Base-by-base conservation (phyloP, 1,140 invertebrate species). In the Neodiprion fabricii region DNA sequence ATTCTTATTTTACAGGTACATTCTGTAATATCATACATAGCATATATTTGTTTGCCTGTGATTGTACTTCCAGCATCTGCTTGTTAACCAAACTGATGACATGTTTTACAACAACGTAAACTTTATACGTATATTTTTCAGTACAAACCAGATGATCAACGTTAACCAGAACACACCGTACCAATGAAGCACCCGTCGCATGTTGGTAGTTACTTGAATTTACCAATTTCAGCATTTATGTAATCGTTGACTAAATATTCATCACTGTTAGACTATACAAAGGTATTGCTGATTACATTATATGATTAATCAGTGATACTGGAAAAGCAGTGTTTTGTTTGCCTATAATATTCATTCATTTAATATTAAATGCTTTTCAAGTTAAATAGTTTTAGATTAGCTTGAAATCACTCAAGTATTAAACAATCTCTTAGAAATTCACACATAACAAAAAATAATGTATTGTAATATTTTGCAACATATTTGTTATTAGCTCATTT, bases 91-190 rank as follows among this genome's bases (percentile, higher is more conserved):
- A 61, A 4, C 3, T 14, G 4, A 5, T 61, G 11, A 61, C 1
- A 40, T 21, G 17, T 40, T 40, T 5, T 40, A 40, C 53, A 9
- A 61, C 11, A 3, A 9, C n/a, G 53, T 14, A 61, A 61, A 61
- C n/a, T 17, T 17, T 61, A 61, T 14, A 61, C 1, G 0, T 61
- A 12, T 61, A 17, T 80, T 76, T 92, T 91, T 75, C 89, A 94
- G 94, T 83, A 94, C 92, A 74, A 93, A 91, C 77, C 94, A 95
- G 86, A 94, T 95, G 92, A 94, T 95, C 77, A 95, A 94, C 85
- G 94, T 95, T 14, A 95, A 93, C 83, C 93, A 93, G 48, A 90
- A 92, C 72, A 95, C 94, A 48, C 91, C 93, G 14, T 95, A 95
- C 83, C 89, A 90, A 75, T 90, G 77, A 84, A 74, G 12, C 17